Conservation (phyloP, 2,888 invertebrate genomes). For the Plutella xylostella region DNA sequence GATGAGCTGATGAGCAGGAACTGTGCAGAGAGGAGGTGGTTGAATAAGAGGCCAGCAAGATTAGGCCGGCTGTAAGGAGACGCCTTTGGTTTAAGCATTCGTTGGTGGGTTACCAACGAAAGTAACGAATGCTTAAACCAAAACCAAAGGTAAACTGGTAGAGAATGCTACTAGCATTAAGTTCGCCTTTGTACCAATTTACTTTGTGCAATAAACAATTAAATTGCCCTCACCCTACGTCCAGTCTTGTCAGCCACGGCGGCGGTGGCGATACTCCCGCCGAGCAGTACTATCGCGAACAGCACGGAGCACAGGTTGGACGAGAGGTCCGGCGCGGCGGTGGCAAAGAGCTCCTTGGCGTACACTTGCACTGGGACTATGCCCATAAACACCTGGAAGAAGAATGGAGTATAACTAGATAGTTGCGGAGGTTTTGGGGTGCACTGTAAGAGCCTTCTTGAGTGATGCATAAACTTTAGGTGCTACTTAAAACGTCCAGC, state of each 20-base stretch:
- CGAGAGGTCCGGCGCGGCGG: constrained; percentile 58
- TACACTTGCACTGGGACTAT: constrained; percentile 56
- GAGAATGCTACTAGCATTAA: no score
- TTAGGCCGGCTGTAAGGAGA: no score
- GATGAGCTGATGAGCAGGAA: constrained; percentile 43
- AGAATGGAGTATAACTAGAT: no score
- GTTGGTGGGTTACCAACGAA: neutral
- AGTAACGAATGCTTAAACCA: neutral
- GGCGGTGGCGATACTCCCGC: constrained; percentile 51
- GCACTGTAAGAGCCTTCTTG: no score
- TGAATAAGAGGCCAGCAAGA: no score
- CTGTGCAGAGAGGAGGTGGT: constrained; percentile 27
- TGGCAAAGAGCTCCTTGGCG: constrained; percentile 62
- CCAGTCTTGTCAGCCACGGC: constrained; percentile 71
- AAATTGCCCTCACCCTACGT: constrained; percentile 65
- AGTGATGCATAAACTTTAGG: no score
- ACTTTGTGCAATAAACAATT: no score
- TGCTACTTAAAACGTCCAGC: no score
- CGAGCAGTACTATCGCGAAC: constrained; percentile 66
- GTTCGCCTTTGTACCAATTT: no score
- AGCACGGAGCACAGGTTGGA: constrained; percentile 69
- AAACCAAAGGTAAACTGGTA: no score
- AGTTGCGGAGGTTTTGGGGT: no score
- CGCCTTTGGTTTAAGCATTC: no score
- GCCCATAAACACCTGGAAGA: constrained; percentile 52